These are phyloP conservation scores for Drosophila lutescens DNA, from an alignment of 2,888 invertebrate genomes.

Conservation along the genomic window DNA sequence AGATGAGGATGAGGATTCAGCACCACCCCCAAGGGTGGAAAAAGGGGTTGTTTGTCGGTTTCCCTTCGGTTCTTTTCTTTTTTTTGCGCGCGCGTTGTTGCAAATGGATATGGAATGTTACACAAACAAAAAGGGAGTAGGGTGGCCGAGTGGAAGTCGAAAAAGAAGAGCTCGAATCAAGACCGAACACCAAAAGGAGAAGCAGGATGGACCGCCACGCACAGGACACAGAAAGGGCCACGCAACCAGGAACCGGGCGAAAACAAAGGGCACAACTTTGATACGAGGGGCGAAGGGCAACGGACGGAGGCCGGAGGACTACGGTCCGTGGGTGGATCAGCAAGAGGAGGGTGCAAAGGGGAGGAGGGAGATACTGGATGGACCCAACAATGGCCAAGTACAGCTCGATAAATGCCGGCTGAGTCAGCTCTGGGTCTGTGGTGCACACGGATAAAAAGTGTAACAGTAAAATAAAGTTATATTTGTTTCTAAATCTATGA, in stretches of 20 bases:
- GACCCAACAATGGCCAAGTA: constrained; percentile 30
- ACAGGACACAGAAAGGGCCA: constrained; percentile 38
- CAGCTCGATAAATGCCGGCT: constrained; percentile 23
- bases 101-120: constrained; percentile 75
- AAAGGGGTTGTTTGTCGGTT: constrained; percentile 58
- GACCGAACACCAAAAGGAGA: constrained; percentile 38
- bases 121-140: constrained; percentile 62
- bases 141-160: constrained; percentile 35
- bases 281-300: constrained; percentile 4
- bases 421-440: constrained; percentile 27
- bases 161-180: constrained; percentile 49
- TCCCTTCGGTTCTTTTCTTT: constrained; percentile 39
- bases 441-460: not conserved
- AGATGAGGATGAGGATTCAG: constrained; percentile 26
- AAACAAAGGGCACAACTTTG: constrained; percentile 48
- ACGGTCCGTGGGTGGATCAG: constrained; percentile 1
- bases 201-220: constrained; percentile 30
- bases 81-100: constrained; percentile 52
- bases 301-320: not conserved
- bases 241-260: constrained; percentile 34
- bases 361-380: constrained; percentile 7
- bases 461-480: not conserved
- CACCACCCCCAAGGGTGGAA: constrained; percentile 55
- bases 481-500: too few relatives aligned
- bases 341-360: not conserved